Evolutionary conservation across 2,113 vertebrate genomes (phyloP), one percentile per base, ranked within the genome.

Genomic region (Pardalotus punctatus): DNA sequence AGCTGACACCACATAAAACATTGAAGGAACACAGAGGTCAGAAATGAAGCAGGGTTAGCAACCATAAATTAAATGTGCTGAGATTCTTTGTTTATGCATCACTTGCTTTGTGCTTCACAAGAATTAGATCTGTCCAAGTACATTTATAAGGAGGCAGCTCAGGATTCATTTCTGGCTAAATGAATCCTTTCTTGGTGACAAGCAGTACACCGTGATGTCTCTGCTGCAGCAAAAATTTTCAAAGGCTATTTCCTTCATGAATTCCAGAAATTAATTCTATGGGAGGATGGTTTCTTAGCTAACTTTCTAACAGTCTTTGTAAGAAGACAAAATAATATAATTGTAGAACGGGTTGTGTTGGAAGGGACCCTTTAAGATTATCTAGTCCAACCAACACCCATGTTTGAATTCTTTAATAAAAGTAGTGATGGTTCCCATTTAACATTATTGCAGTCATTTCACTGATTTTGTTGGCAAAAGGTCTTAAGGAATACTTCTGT

Each of bases 141-240:
- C 33, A 78, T 84, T 94, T 90, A 56, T 33, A 58, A 85, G 57
- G 29, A 70, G 7, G 61, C 27, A 94, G 42, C 33, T 91, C 66
- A 65, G 62, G 81, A 81, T 67, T 91, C 79, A 88, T 67, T 93
- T 93, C 88, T 92, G 42, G 62, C 38, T 89, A 96, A 88, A 88
- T 80, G n/a, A 95, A 82, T 79, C 40, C 40, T 87, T 80, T 84
- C 57, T 72, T 60, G 31, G 51, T 91, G 81, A 89, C 61, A 79
- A 87, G 81, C 61, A 74, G 36, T 86, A 86, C 0, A 0, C 10
- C 25, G 50, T 20, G 23, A 83, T 73, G 92, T 73, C 36, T 82
- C n/a, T 50, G 33, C 31, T 22, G 12, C 24, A 86, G 60, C 29
- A 89, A 84, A 91, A 69, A 36, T 12, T 71, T 89, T 78, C 22